Evolutionary conservation across 2,797 vertebrate genomes (phyloP).

Genomic region (Catostomus latipinnis): DNA sequence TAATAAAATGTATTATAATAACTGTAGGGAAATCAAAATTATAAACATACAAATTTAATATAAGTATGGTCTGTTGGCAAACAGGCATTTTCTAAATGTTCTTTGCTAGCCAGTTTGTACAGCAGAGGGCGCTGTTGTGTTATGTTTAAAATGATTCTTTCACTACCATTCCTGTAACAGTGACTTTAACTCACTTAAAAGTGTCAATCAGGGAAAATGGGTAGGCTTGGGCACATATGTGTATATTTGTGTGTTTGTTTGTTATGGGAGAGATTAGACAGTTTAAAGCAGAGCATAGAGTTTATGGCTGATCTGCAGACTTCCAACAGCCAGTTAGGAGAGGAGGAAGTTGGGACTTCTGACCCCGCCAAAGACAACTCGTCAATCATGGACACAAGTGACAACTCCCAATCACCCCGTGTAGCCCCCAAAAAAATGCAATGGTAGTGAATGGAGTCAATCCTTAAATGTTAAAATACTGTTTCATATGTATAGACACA

Average conservation of each 20-base stretch:
- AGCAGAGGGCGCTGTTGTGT: conserved; percentile 66
- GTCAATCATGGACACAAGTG: conserved; percentile 73
- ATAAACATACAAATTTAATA: too few species aligned
- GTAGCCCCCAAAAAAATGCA: conserved; percentile 54
- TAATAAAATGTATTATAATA: too few species aligned
- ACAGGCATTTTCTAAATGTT: not conserved
- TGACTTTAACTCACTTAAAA: not conserved
- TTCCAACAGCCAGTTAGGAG: too few species aligned
- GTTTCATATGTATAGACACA: too few species aligned
- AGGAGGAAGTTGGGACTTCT: too few species aligned
- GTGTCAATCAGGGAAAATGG: too few species aligned
- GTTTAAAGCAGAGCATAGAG: conserved; percentile 95
- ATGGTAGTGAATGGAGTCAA: too few species aligned
- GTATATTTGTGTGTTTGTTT: not conserved
- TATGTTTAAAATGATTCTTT: not conserved
- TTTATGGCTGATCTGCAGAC: conserved; percentile 56
- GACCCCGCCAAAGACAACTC: too few species aligned
- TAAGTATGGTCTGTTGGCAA: not conserved
- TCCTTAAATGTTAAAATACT: too few species aligned
- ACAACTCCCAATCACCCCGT: conserved; percentile 79
- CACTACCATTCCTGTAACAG: not conserved
- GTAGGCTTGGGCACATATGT: not conserved
- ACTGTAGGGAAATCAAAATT: too few species aligned
- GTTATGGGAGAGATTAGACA: conserved; percentile 91
- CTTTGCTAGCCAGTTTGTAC: conserved; percentile 24